A percentile compares a stretch with the other conserved stretches of the same genome.
Evolutionary conservation across 2,888 invertebrate genomes (phyloP).

Genomic region (Archips xylosteana): DNA sequence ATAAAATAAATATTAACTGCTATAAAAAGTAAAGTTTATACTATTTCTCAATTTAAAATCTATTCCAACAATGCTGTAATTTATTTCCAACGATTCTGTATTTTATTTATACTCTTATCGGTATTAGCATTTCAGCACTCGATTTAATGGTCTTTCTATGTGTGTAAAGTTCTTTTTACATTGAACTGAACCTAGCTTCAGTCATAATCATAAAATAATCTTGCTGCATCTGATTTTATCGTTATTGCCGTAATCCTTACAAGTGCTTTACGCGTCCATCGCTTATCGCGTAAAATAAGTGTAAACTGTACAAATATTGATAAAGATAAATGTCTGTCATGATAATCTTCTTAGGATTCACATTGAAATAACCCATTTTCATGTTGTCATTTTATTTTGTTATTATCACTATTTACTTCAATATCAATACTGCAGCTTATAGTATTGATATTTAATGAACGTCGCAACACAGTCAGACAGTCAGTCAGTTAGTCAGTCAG

Average conservation of each 20-base stretch:
- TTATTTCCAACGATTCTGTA: background rate
- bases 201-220: background rate
- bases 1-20: too few relatives aligned
- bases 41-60: background rate
- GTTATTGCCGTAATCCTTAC: conserved; percentile 5
- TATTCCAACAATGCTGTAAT: background rate
- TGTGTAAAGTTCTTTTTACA: background rate
- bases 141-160: background rate
- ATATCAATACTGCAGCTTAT: background rate
- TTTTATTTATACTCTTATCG: background rate
- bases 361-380: background rate
- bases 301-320: conserved; percentile 3
- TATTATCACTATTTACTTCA: background rate
- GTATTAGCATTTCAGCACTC: background rate
- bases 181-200: background rate
- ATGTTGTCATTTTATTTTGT: background rate
- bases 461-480: too few relatives aligned
- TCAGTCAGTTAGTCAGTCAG: too few relatives aligned
- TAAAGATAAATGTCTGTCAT: conserved; percentile 7
- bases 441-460: background rate
- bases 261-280: background rate
- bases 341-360: conserved; percentile 17
- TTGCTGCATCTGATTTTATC: conserved; percentile 1
- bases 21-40: background rate
- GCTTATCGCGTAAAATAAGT: conserved; percentile 10